Conservation (phyloP, 2,797 vertebrate genomes). For the Odontamblyopus rebecca region DNA sequence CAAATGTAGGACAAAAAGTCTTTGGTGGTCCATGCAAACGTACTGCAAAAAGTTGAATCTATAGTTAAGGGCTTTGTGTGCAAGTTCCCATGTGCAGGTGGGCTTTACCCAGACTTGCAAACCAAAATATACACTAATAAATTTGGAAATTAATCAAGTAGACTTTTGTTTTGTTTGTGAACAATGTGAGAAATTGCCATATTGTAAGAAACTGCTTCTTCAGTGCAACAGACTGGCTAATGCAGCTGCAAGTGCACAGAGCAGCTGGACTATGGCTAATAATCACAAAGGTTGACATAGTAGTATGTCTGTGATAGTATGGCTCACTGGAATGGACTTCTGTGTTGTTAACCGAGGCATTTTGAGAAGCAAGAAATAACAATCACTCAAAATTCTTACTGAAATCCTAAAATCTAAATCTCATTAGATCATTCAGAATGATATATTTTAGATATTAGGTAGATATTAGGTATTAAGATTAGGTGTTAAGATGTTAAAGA, state of each 20-base stretch:
- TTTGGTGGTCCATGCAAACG: not conserved
- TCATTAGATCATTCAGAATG: not conserved
- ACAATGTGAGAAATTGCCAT: constrained; percentile 5
- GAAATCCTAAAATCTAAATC: not conserved
- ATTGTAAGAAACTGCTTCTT: constrained; percentile 1
- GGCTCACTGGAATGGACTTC: not conserved
- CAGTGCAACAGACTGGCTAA: not conserved
- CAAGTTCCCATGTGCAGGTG: not conserved
- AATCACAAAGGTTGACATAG: not conserved
- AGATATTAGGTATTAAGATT: no score
- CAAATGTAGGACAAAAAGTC: not conserved
- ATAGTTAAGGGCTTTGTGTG: not conserved
- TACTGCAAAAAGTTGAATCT: not conserved
- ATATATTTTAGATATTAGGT: no score
- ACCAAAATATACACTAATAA: not conserved
- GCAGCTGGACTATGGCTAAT: constrained; percentile 2
- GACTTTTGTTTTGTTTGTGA: not conserved
- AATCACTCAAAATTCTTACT: not conserved
- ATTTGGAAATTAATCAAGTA: constrained; percentile 1
- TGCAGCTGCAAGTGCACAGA: not conserved
- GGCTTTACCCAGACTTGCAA: not conserved
- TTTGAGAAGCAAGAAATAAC: not conserved
- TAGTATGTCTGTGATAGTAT: not conserved
- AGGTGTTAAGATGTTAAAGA: no score
- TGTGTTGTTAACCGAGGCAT: not conserved